A percentile compares a stretch with the other conserved stretches of the same genome.
Evolutionary conservation across 37 sponge, comb jelly and placozoan species (phyloP).

Genomic region (Aplysina aerophoba): DNA sequence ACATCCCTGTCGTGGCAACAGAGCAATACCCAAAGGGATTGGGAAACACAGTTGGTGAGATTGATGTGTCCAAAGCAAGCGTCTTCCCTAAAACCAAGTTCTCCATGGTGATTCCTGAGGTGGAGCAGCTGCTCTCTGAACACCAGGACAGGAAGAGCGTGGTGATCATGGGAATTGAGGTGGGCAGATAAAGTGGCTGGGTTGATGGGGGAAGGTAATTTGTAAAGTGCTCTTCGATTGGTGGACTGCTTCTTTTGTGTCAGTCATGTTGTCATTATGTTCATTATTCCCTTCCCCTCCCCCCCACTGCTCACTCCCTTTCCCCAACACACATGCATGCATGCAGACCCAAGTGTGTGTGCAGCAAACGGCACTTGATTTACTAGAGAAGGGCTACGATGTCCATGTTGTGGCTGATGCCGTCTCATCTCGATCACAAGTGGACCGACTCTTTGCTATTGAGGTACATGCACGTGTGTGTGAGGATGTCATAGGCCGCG

Average conservation of each 20-base stretch:
- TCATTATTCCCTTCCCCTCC: not conserved
- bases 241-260: too few species aligned
- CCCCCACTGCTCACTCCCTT: not conserved
- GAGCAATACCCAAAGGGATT: constrained; percentile 99
- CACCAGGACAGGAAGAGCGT: constrained; percentile 73
- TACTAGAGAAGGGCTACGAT: constrained; percentile 80
- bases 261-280: too few species aligned
- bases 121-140: constrained; percentile 61
- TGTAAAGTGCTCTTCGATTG: not conserved
- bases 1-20: constrained; percentile 94
- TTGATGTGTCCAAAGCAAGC: constrained; percentile 78
- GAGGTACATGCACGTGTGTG: constrained; percentile 58
- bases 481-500: too few species aligned
- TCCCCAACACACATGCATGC: not conserved
- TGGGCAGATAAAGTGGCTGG: not conserved
- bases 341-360: constrained; percentile 95
- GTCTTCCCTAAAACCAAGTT: constrained; percentile 91
- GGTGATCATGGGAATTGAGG: constrained; percentile 98
- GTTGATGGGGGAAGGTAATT: not conserved
- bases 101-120: constrained; percentile 94
- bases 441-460: constrained; percentile 89
- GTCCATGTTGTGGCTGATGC: constrained; percentile 97
- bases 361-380: constrained; percentile 95
- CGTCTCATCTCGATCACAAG: constrained; percentile 85
- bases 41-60: constrained; percentile 91